Conservation (phyloP, 2,797 vertebrate species). For the Phaenicophaeus curvirostris region DNA sequence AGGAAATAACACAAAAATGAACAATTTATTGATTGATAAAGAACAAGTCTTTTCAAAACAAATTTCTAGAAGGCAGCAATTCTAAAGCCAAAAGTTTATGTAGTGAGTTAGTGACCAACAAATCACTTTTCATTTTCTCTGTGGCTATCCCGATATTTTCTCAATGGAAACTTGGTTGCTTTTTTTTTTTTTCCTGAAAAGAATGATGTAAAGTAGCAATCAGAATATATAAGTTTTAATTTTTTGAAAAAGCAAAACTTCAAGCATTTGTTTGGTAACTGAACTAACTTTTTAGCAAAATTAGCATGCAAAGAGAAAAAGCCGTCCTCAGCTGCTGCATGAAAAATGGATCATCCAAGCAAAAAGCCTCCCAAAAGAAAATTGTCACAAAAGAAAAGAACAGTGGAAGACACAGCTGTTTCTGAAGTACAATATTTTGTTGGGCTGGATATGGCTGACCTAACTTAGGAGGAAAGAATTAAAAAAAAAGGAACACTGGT, state of each 20-base stretch:
- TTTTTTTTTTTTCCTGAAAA: not conserved
- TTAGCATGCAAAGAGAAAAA: not conserved
- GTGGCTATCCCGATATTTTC: not conserved
- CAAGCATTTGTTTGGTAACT: no score
- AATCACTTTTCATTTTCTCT: not conserved
- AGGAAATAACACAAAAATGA: not conserved
- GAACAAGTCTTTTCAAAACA: not conserved
- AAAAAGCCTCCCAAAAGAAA: not conserved
- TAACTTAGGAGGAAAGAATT: not conserved
- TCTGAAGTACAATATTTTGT: not conserved
- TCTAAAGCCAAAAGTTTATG: not conserved
- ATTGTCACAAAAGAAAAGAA: not conserved
- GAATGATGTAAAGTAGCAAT: not conserved
- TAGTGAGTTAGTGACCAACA: not conserved
- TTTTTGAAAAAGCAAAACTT: not conserved
- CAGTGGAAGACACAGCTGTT: not conserved
- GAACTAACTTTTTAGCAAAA: not conserved
- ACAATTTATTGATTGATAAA: not conserved
- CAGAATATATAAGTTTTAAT: not conserved
- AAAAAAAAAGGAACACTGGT: not conserved
- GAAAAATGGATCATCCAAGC: not conserved
- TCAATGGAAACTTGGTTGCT: not conserved
- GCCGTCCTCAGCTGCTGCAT: not conserved
- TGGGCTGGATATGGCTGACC: not conserved
- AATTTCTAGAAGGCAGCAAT: not conserved